Evolutionary conservation across 1,140 invertebrate species (phyloP), one percentile per base, ranked within the genome.

Genomic region (Lepidurus arcticus): DNA sequence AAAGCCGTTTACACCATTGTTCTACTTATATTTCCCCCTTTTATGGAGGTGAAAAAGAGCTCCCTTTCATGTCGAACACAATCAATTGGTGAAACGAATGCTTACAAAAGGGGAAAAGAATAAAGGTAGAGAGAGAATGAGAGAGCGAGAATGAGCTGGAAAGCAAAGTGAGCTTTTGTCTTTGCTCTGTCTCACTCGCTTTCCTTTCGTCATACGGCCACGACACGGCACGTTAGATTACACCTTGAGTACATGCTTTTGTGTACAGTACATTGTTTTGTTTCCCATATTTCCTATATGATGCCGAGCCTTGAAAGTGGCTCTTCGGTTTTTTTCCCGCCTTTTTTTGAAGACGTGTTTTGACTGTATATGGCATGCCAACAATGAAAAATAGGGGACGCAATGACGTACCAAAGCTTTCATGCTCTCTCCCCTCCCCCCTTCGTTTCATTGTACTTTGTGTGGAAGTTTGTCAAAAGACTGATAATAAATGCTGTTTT

Each of bases 311-410:
- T 42, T 42, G 74, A 75, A 13, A 24, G n/a, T 43, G 42, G 74
- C 24, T 45, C 24, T 73, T 73, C 34, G 74, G 74, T 42, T 8
- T 43, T n/a, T 75, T 75, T 75, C 74, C 7, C 24, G 42, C 74
- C 42, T 42, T 45, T 44, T 75, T 75, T n/a, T 43, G 10, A 2
- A 5, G 73, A 73, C 73, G 11, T 73, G 34, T 11, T 13, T 2
- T 34, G 34, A 34, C 34, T 34, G 34, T 34, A 4, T 34, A 34
- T 34, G 34, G 2, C 34, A 34, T 34, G 34, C 34, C 34, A 34
- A 34, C 34, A 34, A 34, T 34, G 34, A 34, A 73, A 73, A 73
- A 16, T 34, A 16, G 53, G 34, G 8, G 21, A 73, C 10, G 1
- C 73, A 1, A 73, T 24, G 10, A 11, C 2, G 3, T 34, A 13